phyloP scores from a whole-genome alignment of 2,888 invertebrate species.

The Tricholauxania praeusta region DNA sequence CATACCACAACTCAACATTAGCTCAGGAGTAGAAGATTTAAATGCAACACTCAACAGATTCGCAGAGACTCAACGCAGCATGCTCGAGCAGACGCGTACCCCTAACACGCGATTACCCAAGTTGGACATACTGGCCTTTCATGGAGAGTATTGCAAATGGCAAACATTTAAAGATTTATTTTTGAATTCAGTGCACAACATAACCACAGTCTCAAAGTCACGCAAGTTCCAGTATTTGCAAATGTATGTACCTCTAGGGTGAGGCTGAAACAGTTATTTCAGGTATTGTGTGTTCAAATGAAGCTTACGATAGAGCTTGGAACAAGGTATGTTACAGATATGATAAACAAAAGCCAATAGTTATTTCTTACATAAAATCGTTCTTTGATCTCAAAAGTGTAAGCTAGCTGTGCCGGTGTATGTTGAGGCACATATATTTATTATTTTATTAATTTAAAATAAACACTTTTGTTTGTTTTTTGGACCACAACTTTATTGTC shows the following conservation, averaged over 20 bases:
- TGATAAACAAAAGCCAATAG: too few relatives aligned
- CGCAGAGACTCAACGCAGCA: constrained; percentile 5
- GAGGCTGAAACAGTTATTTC: neutral
- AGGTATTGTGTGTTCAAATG: constrained; percentile 16
- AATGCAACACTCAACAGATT: constrained; percentile 22
- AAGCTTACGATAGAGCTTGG: neutral
- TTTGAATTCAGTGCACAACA: neutral
- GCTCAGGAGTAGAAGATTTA: constrained; percentile 10
- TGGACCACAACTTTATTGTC: too few relatives aligned
- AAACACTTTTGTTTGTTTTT: too few relatives aligned
- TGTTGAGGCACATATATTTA: too few relatives aligned
- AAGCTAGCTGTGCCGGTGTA: too few relatives aligned
- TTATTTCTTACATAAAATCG: constrained; percentile 18
- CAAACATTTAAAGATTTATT: constrained; percentile 12
- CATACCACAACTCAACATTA: constrained; percentile 7
- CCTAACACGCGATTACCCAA: constrained; percentile 4
- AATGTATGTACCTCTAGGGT: neutral
- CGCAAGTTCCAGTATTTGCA: neutral
- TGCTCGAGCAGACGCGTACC: neutral
- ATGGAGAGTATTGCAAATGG: neutral
- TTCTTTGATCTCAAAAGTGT: constrained; percentile 12
- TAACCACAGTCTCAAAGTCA: neutral
- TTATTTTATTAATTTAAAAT: too few relatives aligned
- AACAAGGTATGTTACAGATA: too few relatives aligned
- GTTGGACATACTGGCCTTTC: neutral